Evolutionary conservation across 1,140 invertebrate genomes (phyloP).

Genomic region (Pararge aegeria): DNA sequence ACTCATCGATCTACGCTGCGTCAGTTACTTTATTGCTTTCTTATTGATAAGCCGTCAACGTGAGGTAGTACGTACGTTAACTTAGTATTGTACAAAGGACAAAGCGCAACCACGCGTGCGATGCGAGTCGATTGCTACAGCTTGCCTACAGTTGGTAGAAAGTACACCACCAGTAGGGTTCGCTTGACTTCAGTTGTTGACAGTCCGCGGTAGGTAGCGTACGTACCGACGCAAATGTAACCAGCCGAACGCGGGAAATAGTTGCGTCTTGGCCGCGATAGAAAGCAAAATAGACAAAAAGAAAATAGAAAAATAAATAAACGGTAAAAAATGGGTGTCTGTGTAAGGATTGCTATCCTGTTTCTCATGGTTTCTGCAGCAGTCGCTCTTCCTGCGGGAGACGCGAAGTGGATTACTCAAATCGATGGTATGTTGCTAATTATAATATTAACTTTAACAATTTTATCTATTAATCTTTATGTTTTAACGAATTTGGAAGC

Average conservation of each 20-base stretch:
- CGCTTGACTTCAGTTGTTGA: conserved; percentile 48
- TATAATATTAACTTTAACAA: background rate
- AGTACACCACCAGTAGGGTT: conserved; percentile 45
- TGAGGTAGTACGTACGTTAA: background rate
- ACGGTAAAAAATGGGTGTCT: conserved; percentile 61
- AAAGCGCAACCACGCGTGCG: conserved; percentile 26
- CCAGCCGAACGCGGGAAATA: conserved; percentile 63
- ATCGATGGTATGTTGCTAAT: conserved; percentile 45
- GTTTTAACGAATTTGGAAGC: no score
- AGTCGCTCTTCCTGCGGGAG: conserved; percentile 54
- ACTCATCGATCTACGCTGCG: background rate
- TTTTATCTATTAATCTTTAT: no score
- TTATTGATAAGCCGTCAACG: conserved; percentile 3
- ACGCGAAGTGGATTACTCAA: conserved; percentile 40
- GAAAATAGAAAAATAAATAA: conserved; percentile 15
- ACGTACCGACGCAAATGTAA: conserved; percentile 65
- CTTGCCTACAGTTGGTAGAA: conserved; percentile 60
- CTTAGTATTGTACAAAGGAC: conserved; percentile 7
- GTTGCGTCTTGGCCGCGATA: conserved; percentile 57
- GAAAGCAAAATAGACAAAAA: conserved; percentile 25
- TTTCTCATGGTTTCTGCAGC: conserved; percentile 59
- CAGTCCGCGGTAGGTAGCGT: conserved; percentile 37
- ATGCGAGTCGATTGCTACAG: conserved; percentile 41
- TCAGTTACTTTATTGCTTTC: conserved; percentile 1
- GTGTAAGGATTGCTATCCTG: conserved; percentile 60